Conservation (phyloP, 2,113 vertebrate species). For the Xyrauchen texanus region DNA sequence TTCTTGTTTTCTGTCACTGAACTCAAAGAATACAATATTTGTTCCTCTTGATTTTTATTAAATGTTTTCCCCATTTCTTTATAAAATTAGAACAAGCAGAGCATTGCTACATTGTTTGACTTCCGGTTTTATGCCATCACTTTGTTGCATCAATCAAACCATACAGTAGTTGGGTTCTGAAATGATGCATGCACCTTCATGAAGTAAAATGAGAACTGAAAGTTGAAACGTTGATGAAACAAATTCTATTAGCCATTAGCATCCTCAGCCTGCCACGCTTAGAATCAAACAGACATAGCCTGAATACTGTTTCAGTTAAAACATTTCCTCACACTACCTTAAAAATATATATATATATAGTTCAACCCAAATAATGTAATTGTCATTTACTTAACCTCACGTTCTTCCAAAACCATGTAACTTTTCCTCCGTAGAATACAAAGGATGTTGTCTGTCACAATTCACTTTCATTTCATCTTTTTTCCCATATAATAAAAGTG, state of each 20-base stretch:
- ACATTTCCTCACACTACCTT: neutral
- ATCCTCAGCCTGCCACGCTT: neutral
- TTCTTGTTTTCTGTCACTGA: slow-evolving; percentile 41
- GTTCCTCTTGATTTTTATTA: slow-evolving; percentile 36
- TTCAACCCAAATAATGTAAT: too few species aligned
- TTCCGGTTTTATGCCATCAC: slow-evolving; percentile 30
- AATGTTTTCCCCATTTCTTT: slow-evolving; percentile 42
- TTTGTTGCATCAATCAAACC: slow-evolving; percentile 20
- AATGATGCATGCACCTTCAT: slow-evolving; percentile 24
- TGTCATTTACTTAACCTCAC: too few species aligned
- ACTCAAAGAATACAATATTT: slow-evolving; percentile 7
- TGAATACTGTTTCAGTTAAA: neutral
- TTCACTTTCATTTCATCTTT: too few species aligned
- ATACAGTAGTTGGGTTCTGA: neutral
- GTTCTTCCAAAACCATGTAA: too few species aligned
- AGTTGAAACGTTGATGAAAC: neutral
- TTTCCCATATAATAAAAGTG: too few species aligned
- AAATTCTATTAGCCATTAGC: neutral
- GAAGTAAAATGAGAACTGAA: slow-evolving; percentile 42
- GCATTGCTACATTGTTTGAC: slow-evolving; percentile 53
- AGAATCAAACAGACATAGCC: neutral
- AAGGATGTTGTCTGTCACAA: too few species aligned
- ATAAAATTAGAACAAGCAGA: slow-evolving; percentile 58
- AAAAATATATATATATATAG: too few species aligned
- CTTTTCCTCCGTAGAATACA: too few species aligned